Base-by-base conservation (phyloP, 2,113 vertebrate species). In the Pelecanoides urinatrix region DNA sequence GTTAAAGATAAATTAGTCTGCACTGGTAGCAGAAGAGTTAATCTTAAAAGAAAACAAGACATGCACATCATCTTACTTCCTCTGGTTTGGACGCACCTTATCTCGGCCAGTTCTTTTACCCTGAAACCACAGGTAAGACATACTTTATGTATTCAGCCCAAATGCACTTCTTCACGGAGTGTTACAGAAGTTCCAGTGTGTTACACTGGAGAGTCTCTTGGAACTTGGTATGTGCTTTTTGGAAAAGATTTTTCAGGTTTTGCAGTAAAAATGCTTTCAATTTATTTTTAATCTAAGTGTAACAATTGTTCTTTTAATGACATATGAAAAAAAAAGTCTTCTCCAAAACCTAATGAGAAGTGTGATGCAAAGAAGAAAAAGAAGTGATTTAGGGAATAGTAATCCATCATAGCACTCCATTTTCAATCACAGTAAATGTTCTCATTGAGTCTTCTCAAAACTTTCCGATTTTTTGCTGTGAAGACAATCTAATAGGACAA, bases 51-150 rank as follows among this genome's bases (percentile, higher is more conserved):
- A 95, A 94, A 93, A 91, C 95, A 84, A 97, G 96, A 75, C 98
- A 97, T 97, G 97, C 98, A 97, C 81, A 81, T 96, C 68, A 88
- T 96, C 97, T 98, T 98, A 98, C 97, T 98, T 97, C 96, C 96
- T 96, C 90, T 72, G 93, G 70, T 86, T 95, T 86, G 97, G 98
- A 98, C 98, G 95, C 97, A 98, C 97, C 98, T 98, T 96, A 97
- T 97, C 96, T 96, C 85, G 95, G 94, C 94, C 91, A 68, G 93
- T 93, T 91, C 97, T 96, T 96, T 96, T 98, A 65, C 96, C 98
- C 98, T 98, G 98, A 94, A 98, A 97, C 84, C 96, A 96, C 88
- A 96, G 93, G 95, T 63, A 79, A 97, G 91, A 96, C 65, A 92
- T 0, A 79, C 23, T 86, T 96, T 40, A 88, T 26, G 55, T 12